These are phyloP conservation scores for Bombus terrestris DNA, from an alignment of 1,140 invertebrate genomes.

Conservation along the genomic window DNA sequence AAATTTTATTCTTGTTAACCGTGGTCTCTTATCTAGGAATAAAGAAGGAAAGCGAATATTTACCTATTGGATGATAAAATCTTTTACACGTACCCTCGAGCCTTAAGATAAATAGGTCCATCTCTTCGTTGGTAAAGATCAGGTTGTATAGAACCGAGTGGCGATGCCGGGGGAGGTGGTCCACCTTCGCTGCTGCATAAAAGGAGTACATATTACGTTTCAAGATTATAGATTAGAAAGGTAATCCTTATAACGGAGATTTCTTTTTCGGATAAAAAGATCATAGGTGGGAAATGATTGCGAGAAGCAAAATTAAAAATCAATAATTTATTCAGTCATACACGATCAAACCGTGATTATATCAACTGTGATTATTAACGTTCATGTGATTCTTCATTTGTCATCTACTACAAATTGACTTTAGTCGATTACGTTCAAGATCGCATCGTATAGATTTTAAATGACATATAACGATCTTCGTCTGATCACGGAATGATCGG, in stretches of 20 bases:
- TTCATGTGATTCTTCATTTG: neutral
- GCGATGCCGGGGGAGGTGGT: constrained; percentile 85
- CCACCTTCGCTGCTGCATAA: constrained; percentile 65
- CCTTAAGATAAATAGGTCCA: constrained; percentile 88
- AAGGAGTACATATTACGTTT: constrained; percentile 10
- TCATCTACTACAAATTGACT: neutral
- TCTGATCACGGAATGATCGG: neutral
- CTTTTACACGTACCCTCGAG: constrained; percentile 75
- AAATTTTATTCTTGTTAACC: neutral
- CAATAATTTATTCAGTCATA: neutral
- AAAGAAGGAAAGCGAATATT: neutral
- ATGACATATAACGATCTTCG: neutral
- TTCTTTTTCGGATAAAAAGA: neutral
- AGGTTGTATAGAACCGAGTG: constrained; percentile 92
- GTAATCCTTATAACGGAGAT: neutral
- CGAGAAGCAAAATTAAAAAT: neutral
- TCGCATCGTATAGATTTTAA: neutral
- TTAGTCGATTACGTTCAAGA: neutral
- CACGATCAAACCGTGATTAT: neutral
- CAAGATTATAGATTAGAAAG: neutral
- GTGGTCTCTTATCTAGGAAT: too few species aligned
- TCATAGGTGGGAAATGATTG: neutral
- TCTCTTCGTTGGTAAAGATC: constrained; percentile 91
- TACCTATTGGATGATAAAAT: neutral
- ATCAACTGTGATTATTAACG: too few species aligned